A percentile compares a stretch with the other conserved stretches of the same genome.
Evolutionary conservation across 2,888 invertebrate genomes (phyloP).

Genomic region (Pachymerium ferrugineum): DNA sequence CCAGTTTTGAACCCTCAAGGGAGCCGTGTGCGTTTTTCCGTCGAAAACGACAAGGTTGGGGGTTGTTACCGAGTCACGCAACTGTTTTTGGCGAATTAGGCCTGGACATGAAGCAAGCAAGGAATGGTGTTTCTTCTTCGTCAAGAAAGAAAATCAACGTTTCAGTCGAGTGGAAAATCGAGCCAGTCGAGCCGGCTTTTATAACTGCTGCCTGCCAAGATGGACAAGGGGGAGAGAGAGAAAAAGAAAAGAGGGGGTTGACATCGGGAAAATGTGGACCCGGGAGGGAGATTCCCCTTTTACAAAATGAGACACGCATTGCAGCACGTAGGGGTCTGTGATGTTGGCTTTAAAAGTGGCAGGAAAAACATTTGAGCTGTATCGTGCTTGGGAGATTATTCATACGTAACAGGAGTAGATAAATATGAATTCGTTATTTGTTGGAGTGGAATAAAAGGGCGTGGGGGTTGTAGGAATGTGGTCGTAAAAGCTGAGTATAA

Average conservation of each 20-base stretch:
- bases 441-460: not conserved
- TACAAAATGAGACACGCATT: slow-evolving; percentile 21
- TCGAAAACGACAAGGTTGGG: not conserved
- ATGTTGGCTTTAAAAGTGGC: not conserved
- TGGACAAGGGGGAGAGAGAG: slow-evolving; percentile 5
- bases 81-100: not conserved
- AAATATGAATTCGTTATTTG: not conserved
- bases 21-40: slow-evolving; percentile 1
- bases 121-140: not conserved
- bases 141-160: slow-evolving; percentile 2
- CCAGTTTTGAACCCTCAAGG: not conserved
- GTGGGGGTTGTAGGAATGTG: not conserved
- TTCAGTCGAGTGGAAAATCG: slow-evolving; percentile 21
- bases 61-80: not conserved
- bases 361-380: slow-evolving; percentile 11
- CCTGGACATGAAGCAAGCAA: no score
- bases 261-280: not conserved
- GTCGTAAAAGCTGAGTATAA: no score
- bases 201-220: slow-evolving; percentile 10
- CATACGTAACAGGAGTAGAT: not conserved
- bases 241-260: not conserved
- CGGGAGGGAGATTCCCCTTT: not conserved
- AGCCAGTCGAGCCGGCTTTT: slow-evolving; percentile 17
- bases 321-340: not conserved
- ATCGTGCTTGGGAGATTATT: slow-evolving; percentile 9